Base-by-base conservation (phyloP, 2,797 vertebrate species). In the Phalloptychus januarius region DNA sequence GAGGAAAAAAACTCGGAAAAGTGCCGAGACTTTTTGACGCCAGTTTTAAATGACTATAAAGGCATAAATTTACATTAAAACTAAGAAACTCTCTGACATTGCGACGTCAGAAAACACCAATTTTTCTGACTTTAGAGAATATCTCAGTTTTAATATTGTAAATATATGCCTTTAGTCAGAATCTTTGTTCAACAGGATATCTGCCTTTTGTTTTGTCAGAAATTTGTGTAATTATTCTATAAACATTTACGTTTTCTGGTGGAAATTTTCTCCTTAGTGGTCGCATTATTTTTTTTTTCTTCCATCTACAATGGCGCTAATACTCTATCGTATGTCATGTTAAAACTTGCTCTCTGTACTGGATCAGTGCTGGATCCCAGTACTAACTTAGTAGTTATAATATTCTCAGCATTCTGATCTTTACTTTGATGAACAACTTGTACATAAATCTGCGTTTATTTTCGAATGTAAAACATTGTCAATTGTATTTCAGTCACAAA, bases 401-500 rank as follows among this genome's bases (percentile, higher is more conserved):
- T 33, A 15, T 50, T 52, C 33, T 28, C 13, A 4, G 11, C 36
- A 18, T 44, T 50, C 1, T 75, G 10, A 78, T 25, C 3, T 71
- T 74, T 15, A 31, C 11, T 0, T 7, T 82, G 31, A 31, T 44
- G n/a, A 83, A 54, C 45, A 25, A 28, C 74, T 48, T 46, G 20
- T 63, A 3, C 52, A 44, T 54, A 1, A 54, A 5, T 33, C 6
- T 72, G 42, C 69, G 58, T 78, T 83, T 87, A 81, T 86, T 84
- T 81, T 87, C 67, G 82, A 77, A 83, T 92, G 72, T 86, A 92
- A 94, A 94, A 73, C 54, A 82, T 77, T 93, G 92, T 93, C 84
- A 91, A 94, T 95, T 96, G 87, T 92, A 94, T 96, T 96, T 95
- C 94, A 96, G 94, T 95, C 91, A 87, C 93, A 95, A 91, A 93